Base-by-base conservation (phyloP, 2,113 vertebrate genomes). In the Thymallus thymallus region DNA sequence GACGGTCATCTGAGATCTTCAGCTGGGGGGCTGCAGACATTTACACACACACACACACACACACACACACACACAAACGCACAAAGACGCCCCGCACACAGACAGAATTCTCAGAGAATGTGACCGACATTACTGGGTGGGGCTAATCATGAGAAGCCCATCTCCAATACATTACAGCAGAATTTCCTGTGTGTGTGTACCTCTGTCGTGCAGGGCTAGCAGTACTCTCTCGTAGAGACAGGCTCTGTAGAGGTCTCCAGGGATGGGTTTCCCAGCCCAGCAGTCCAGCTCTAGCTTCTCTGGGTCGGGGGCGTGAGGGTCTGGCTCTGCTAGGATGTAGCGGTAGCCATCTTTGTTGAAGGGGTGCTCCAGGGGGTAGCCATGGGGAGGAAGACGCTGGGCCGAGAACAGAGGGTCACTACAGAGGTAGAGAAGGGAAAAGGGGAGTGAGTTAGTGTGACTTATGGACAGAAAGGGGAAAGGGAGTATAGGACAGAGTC, bases 271-370 rank as follows among this genome's bases (percentile, higher is more conserved):
- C 9, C 98, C 98, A 0, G 98, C 97, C 98, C 98, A 99, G 10
- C 97, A 99, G 89, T 99, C 98, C 75, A 99, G 92, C 84, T 99
- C 98, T 22, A 99, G 87, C 71, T 99, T 99, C 64, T 99, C 98
- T 0, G 98, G 98, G 88, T 99, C 98, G 0, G 98, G 98, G 0
- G 98, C 97, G 0, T 99, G 98, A 0, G 98, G 97, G 81, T 99
- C 97, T 0, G 98, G 98, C 84, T 99, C 98, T 0, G 98, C 98
- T 87, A 99, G 83, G 89, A 99, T 98, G 88, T 99, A 99, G 0
- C 97, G 95, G 68, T 99, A 99, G 0, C 98, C 98, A 0, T 99
- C 98, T 76, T 99, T 99, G 62, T 99, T 99, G 70, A 99, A 99
- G 0, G 98, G 98, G 70, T 99, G 98, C 46, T 99, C 98, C 78